Conservation (phyloP, 2,113 vertebrate genomes). For the Apteryx mantelli region DNA sequence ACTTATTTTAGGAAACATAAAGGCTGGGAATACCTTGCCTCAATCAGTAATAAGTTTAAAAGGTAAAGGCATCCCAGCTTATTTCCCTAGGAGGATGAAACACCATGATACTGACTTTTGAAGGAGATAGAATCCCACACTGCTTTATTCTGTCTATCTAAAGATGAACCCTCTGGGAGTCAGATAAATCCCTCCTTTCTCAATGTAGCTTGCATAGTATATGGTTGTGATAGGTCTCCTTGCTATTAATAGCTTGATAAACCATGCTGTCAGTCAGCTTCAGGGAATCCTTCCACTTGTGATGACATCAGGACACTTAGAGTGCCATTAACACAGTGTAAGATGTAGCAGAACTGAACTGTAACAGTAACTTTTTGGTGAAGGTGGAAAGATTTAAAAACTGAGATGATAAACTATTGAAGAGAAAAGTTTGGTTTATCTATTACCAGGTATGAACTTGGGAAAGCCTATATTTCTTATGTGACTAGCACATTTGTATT, state of each 20-base stretch:
- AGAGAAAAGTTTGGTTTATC: not conserved
- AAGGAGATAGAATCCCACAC: not conserved
- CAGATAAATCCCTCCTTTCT: not conserved
- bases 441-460: not conserved
- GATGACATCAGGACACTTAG: not conserved
- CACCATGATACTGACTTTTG: not conserved
- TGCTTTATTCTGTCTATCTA: too few species aligned
- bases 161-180: not conserved
- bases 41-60: not conserved
- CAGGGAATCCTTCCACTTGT: not conserved
- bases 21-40: not conserved
- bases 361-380: not conserved
- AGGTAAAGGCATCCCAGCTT: not conserved
- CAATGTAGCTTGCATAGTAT: not conserved
- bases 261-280: not conserved
- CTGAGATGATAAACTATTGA: not conserved
- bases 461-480: not conserved
- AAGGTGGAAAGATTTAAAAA: not conserved
- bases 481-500: not conserved
- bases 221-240: not conserved
- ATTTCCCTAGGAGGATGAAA: not conserved
- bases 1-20: not conserved
- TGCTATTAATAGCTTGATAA: not conserved
- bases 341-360: not conserved
- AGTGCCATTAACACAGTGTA: not conserved